phyloP scores from a whole-genome alignment of 1,140 invertebrate genomes.

The Monomorium pharaonis region DNA sequence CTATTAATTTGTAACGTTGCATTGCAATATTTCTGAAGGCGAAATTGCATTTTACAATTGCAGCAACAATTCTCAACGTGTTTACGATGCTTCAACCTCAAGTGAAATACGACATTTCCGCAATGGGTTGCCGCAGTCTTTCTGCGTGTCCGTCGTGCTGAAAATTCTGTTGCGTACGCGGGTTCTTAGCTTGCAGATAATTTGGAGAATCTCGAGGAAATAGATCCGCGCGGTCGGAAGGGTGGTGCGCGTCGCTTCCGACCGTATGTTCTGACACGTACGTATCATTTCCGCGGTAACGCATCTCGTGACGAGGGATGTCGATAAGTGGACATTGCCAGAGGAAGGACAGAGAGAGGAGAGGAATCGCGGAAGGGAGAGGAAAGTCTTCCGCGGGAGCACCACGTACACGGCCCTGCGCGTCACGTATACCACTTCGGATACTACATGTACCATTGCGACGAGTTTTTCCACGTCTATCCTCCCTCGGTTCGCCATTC shows the following conservation, averaged over 20 bases:
- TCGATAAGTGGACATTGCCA: conserved; percentile 64
- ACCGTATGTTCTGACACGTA: conserved; percentile 46
- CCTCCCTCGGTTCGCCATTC: neutral
- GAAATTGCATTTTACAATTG: no score
- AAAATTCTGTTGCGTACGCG: conserved; percentile 8
- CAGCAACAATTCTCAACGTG: no score
- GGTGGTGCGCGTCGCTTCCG: neutral
- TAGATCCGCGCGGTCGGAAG: conserved; percentile 27
- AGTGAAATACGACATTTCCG: no score
- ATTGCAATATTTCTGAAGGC: no score
- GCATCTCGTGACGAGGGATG: conserved; percentile 57
- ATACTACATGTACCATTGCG: conserved; percentile 24
- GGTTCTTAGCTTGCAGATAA: neutral
- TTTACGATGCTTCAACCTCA: no score
- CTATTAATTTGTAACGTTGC: no score
- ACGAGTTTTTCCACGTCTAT: conserved; percentile 17
- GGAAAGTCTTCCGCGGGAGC: conserved; percentile 48
- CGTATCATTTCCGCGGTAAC: conserved; percentile 63
- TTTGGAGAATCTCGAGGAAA: conserved; percentile 11
- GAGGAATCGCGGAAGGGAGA: neutral
- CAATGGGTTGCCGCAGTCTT: no score
- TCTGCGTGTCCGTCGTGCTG: neutral
- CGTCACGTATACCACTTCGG: conserved; percentile 48
- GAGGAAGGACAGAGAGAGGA: conserved; percentile 31
- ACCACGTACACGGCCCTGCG: conserved; percentile 31